Evolutionary conservation across 2,797 vertebrate species (phyloP), one percentile per base, ranked within the genome.

Genomic region (Myoxocephalus aenaeus): DNA sequence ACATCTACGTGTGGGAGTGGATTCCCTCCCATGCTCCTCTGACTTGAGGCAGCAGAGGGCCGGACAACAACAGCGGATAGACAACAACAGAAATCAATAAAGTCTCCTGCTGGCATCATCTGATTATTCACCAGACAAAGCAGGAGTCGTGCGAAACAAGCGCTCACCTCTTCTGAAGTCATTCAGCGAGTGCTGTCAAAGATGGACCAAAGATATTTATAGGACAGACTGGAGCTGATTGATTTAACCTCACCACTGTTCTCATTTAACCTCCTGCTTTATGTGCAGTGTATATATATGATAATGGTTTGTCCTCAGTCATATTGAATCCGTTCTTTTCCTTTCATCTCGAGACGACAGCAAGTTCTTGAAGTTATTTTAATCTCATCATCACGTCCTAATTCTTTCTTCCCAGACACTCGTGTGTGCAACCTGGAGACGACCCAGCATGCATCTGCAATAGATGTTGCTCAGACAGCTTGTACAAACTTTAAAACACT

Each of bases 81-180:
- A 72, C 72, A 88, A 79, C 80, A 86, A 83, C 66, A 79, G 54
- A 77, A 87, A 89, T 88, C 87, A 72, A 86, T 90, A 74, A 87
- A 86, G 51, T 86, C 63, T 82, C 71, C 50, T 72, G 57, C 50
- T 72, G 57, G 82, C 84, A 79, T 82, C 70, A 58, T 75, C 87
- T 89, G 87, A 89, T 92, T 86, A 89, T 87, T 90, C 83, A 82
- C 40, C 64, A 86, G 73, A 85, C 77, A 74, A 88, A 79, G 72
- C 66, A 22, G 50, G 61, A 81, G 34, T 9, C 20, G 61, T 68
- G 72, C 66, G 72, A 18, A 78, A 86, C 73, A 81, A 54, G 50
- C 13, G 20, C 36, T 84, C 77, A 72, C 61, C 72, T 80, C 80
- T 65, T 17, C 51, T 57, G n/a, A 7, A 71, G 48, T 51, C 48